Evolutionary conservation across 1,140 invertebrate species (phyloP), one percentile per base, ranked within the genome.

Genomic region (Formica selysi): DNA sequence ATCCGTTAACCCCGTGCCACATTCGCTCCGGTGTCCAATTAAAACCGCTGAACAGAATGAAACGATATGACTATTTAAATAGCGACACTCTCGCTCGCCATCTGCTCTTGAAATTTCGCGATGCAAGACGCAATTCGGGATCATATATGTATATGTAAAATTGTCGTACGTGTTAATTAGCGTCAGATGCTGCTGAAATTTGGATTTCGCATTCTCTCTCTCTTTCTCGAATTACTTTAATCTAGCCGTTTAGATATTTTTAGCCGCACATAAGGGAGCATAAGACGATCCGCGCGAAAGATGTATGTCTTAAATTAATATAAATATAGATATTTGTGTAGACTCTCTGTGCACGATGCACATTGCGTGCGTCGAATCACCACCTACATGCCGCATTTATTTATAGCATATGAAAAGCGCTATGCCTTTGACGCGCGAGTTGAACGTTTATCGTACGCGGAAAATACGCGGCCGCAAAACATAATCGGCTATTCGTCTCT

Each of bases 301-400:
- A 41, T 76, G 54, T 38, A 8, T 29, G 36, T 51, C 29, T 79
- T 67, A 67, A 79, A 79, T 79, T 79, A 79, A 79, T 67, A 79
- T 67, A 79, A 79, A 79, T 79, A 76, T 76, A 67, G 41, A 38
- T 64, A 67, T 29, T 65, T 36, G 22, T 38, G 61, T 79, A 64
- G 41, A 65, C 38, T 76, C 38, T 76, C 16, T 10, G 32, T 76
- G 54, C 71, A n/a, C 51, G 32, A 16, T 79, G 76, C 61, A 13
- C 11, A 79, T 51, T 41, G n/a, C 3, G 11, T 38, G 41, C 48
- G 29, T 38, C 13, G 61, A 61, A 67, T 62, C 65, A 44, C 65
- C 41, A 79, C 76, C 76, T 79, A 79, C 76, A 38, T 79, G 61
- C 29, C 22, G 22, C 61, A 62, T 65, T 65, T 79, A 79, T 79